These are phyloP conservation scores for Passer domesticus DNA, from an alignment of 2,113 vertebrate species.

Conservation along the genomic window DNA sequence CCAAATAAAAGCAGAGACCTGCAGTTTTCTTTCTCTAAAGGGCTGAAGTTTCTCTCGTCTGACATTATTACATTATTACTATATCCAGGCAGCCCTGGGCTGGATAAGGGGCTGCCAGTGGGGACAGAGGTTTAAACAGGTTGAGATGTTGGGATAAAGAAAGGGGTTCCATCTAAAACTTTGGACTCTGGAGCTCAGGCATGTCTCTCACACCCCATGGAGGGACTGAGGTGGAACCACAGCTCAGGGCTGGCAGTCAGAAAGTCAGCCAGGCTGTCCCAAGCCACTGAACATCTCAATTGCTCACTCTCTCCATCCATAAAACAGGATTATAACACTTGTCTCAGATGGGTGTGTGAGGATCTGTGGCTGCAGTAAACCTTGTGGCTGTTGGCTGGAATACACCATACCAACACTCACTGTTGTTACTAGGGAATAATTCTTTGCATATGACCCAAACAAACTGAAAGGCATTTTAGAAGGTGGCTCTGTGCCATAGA, in stretches of 20 bases:
- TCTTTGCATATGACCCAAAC: slow-evolving; percentile 1
- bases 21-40: background rate
- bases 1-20: background rate
- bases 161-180: background rate
- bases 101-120: background rate
- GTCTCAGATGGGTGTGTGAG: slow-evolving; percentile 37
- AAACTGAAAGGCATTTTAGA: background rate
- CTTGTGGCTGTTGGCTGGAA: background rate
- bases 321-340: background rate
- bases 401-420: background rate
- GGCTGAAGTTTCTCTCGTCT: background rate
- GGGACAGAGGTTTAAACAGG: background rate
- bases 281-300: background rate
- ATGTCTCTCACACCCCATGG: background rate
- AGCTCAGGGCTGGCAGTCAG: background rate
- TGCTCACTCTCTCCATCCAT: background rate
- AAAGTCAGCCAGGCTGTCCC: background rate
- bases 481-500: background rate
- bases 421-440: background rate
- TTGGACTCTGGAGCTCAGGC: background rate
- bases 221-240: background rate
- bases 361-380: slow-evolving; percentile 12
- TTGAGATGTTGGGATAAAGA: background rate
- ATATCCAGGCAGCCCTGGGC: background rate
- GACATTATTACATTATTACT: background rate